Percentiles rank a stretch among this genome's conserved stretches.
Conservation (phyloP, 2,797 vertebrate species). For the Sparidentex hasta region DNA sequence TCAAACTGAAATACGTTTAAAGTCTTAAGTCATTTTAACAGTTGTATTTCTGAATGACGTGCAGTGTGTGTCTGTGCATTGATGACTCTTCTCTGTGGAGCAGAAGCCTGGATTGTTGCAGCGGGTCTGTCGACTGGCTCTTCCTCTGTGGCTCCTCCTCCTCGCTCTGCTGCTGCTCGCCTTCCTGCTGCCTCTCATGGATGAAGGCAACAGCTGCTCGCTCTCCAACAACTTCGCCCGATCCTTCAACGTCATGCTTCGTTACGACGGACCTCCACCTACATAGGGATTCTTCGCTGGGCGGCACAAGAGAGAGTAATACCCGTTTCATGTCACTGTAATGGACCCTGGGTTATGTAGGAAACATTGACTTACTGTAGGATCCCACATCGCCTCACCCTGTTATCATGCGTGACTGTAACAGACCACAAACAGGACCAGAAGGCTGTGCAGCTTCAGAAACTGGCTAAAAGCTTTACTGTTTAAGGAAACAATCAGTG, state of each 20-base stretch:
- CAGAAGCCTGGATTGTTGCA: slow-evolving; percentile 81
- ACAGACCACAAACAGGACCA: background rate
- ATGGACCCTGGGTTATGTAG: background rate
- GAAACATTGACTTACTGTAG: background rate
- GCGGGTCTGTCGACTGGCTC: slow-evolving; percentile 88
- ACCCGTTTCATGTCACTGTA: background rate
- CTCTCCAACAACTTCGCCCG: slow-evolving; percentile 94
- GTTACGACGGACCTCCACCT: slow-evolving; percentile 91
- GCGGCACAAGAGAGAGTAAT: background rate
- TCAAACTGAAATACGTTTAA: no score
- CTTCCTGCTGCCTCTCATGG: slow-evolving; percentile 89
- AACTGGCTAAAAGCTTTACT: no score
- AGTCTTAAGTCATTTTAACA: no score
- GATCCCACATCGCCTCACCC: background rate
- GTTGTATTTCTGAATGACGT: no score
- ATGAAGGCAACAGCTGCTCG: slow-evolving; percentile 88
- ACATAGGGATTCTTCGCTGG: slow-evolving; percentile 79
- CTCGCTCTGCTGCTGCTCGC: slow-evolving; percentile 90
- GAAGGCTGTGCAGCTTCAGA: background rate
- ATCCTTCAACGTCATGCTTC: slow-evolving; percentile 94
- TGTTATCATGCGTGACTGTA: background rate
- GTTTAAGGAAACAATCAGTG: background rate
- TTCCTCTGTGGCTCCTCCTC: slow-evolving; percentile 91
- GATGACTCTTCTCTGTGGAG: slow-evolving; percentile 40
- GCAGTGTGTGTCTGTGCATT: background rate